Evolutionary conservation across 2,113 vertebrate species (phyloP).

Genomic region (Girardinichthys multiradiatus): DNA sequence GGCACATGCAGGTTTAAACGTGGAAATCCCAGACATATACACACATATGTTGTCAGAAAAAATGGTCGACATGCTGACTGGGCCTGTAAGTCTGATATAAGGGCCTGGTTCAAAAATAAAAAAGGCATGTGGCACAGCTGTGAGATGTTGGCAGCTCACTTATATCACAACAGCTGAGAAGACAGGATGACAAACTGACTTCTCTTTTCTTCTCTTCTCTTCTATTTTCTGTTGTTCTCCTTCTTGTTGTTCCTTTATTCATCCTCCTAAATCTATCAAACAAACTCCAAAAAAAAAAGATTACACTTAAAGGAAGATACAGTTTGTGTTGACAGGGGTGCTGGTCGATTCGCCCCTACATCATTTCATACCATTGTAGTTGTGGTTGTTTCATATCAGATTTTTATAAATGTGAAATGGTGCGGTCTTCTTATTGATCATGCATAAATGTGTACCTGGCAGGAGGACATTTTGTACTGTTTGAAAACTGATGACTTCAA

Average conservation of each 20-base stretch:
- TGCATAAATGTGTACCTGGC: no score
- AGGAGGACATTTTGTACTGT: no score
- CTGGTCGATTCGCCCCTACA: neutral
- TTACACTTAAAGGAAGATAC: neutral
- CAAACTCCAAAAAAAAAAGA: neutral
- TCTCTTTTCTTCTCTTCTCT: no score
- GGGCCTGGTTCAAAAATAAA: conserved; percentile 83
- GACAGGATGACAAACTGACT: conserved; percentile 65
- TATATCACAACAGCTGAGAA: conserved; percentile 89
- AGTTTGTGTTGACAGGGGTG: neutral
- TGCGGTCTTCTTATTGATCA: no score
- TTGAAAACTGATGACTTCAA: no score
- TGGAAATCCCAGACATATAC: neutral
- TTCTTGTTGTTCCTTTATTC: conserved; percentile 11
- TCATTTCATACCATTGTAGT: neutral
- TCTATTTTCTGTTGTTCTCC: conserved; percentile 32
- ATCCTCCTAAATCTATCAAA: conserved; percentile 24
- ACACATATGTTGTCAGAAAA: conserved; percentile 39
- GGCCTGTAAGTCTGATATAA: conserved; percentile 63
- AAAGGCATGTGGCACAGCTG: conserved; percentile 85
- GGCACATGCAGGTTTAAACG: conserved; percentile 32
- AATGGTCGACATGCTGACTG: conserved; percentile 50
- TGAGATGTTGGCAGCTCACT: conserved; percentile 80
- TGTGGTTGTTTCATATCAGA: neutral
- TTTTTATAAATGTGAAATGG: no score